Base-by-base conservation (phyloP, 23 tunicate species). In the Trididemnum miniatum region DNA sequence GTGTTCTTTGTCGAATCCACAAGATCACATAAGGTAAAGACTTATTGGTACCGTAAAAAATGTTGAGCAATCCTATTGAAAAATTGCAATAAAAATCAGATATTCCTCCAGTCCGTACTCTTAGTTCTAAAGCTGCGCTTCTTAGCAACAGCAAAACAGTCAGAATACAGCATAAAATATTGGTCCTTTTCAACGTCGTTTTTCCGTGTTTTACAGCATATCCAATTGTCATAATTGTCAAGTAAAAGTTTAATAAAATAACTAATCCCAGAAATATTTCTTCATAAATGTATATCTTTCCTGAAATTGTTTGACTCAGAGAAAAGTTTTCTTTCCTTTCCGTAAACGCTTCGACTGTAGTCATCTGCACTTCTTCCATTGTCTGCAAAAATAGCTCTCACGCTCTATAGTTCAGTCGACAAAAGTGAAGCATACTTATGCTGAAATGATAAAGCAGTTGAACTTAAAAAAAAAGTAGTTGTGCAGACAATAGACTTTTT, bases 1-100 rank as follows among this genome's bases (percentile, higher is more conserved):
- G 2, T 4, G 31, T 22, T 74, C 79, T 74, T 27, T 74, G 79
- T 36, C 79, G 26, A 18, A 74, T 39, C 79, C 79, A 74, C 3
- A 74, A 59, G 2, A 74, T n/a, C 15, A 74, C 32, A 29, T 39
- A 74, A 23, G 79, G 79, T 2, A 74, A 20, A 25, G 35, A 20
- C 22, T 27, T 40, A 32, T 74, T 74, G 27, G 38, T 12, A 12
- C 60, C 79, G 59, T 24, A 40, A 22, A 38, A n/a, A 39, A 44
- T 4, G 27, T 23, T 37, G 27, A 39, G 33, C 3, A 39, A 2
- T 3, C 27, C 25, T 2, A 23, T 15, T 25, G 33, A 36, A 4
- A 74, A 2, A 7, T 74, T 39, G 35, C 79, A 74, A 31, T 22
- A 23, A 3, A 24, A 38, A 12, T 5, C 32, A 3, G 79, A 38